Base-by-base conservation (phyloP, 2,797 vertebrate genomes). In the Chloroceryle amazona region DNA sequence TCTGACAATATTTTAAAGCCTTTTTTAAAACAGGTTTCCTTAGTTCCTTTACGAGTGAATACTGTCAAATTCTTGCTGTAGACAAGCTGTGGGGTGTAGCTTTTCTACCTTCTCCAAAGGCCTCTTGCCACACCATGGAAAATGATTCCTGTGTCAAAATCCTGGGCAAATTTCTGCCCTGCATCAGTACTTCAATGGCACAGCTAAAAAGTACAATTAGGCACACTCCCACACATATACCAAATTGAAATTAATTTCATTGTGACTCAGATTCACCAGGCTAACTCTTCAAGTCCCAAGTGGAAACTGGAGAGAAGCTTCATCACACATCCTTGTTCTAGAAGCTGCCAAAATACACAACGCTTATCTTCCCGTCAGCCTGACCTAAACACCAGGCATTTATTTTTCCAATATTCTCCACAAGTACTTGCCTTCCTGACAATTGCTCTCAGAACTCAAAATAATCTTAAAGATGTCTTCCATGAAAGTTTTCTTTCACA, bases 61-160 rank as follows among this genome's bases (percentile, higher is more conserved):
- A 31, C 6, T 29, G 22, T 22, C 55, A 47, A 18, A 63, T 11
- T 39, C 52, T 66, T 37, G 28, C n/a, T n/a, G 26, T 0, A 1
- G 61, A 19, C 14, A 41, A 65, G 23, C 16, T 1, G 1, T 2
- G 7, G 23, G 3, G 3, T 29, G 11, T 0, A 22, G n/a, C 4
- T 87, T 58, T 47, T 31, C 25, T 8, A 28, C 23, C 16, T n/a
- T 61, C 21, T 28, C 3, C 3, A 26, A 80, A 35, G 3, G 3
- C 15, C 33, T 89, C 31, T 37, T 55, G 16, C 25, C 37, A 49
- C n/a, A 49, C 54, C 42, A 25, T 3, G 22, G 47, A 33, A 78
- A 74, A 47, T 71, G 19, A 31, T 60, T n/a, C 62, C 17, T 4
- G 10, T 22, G 23, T 22, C 41, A 70, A 85, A 73, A 55, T 3